Evolutionary conservation across 2,113 vertebrate genomes (phyloP).

Genomic region (Indri indri): DNA sequence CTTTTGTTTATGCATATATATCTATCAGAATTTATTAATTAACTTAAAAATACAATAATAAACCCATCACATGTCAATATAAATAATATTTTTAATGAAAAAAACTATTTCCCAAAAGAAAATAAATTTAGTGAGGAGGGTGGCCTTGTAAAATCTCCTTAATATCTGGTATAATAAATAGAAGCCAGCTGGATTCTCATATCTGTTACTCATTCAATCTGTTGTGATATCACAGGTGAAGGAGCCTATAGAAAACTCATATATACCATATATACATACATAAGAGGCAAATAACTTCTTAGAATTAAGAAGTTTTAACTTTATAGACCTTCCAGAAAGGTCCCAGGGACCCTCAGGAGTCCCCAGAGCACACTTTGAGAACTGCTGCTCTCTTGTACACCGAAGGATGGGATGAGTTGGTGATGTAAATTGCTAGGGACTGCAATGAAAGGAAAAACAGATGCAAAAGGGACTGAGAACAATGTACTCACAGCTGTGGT

Average conservation of each 20-base stretch:
- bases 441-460: background rate
- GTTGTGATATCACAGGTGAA: background rate
- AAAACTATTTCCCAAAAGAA: conserved; percentile 34
- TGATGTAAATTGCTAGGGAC: background rate
- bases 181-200: background rate
- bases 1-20: background rate
- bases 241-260: background rate
- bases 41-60: background rate
- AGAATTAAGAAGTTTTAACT: background rate
- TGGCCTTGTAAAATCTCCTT: background rate
- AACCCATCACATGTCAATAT: background rate
- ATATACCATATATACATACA: background rate
- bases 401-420: background rate
- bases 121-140: conserved; percentile 13
- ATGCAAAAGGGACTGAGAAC: background rate
- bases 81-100: conserved; percentile 48
- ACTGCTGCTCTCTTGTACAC: background rate
- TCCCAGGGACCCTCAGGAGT: background rate
- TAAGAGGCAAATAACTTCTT: background rate
- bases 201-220: background rate
- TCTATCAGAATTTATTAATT: background rate
- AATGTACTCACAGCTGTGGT: background rate
- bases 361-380: background rate
- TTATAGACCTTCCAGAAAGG: background rate
- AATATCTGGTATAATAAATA: background rate